phyloP scores from a whole-genome alignment of 2,888 invertebrate genomes.

The Apamea sordens region DNA sequence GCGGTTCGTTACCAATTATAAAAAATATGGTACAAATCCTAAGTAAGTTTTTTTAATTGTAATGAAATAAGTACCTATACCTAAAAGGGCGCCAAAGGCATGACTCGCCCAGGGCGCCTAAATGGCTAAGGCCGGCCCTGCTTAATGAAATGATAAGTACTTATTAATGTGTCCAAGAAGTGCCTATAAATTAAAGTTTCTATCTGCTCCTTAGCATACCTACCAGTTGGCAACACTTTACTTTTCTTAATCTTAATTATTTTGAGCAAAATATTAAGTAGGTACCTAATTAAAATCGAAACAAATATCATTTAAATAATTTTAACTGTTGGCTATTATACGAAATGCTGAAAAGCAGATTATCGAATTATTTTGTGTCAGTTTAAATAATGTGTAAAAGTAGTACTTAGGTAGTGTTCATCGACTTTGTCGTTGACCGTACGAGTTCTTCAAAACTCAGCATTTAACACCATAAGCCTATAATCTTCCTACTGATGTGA shows the following conservation, averaged over 20 bases:
- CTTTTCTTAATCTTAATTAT: not conserved
- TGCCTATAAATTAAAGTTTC: not conserved
- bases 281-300: not conserved
- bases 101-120: too few species aligned
- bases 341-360: not conserved
- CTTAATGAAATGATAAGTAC: too few species aligned
- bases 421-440: not conserved
- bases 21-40: too few species aligned
- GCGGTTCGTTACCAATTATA: too few species aligned
- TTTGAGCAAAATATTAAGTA: not conserved
- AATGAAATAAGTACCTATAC: not conserved
- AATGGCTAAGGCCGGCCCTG: too few species aligned
- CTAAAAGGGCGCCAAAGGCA: too few species aligned
- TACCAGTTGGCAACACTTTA: not conserved
- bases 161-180: not conserved
- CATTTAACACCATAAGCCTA: not conserved
- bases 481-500: not conserved
- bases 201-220: not conserved
- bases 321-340: not conserved
- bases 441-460: not conserved
- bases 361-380: not conserved
- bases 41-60: too few species aligned
- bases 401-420: not conserved
- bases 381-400: not conserved
- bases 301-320: not conserved